A percentile compares a stretch with the other conserved stretches of the same genome.
Evolutionary conservation across 2,113 vertebrate species (phyloP).

Genomic region (Oryctolagus cuniculus): mOryCun1.1 NC_091439.1:132195001-132195500

Average conservation of each 20-base stretch:
- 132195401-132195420: neutral
- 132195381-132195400: conserved; percentile 11
- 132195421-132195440: neutral
- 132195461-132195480: neutral
- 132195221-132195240: neutral
- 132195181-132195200: neutral
- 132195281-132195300: neutral
- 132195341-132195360: conserved; percentile 41
- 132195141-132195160: conserved; percentile 28
- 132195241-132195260: neutral
- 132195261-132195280: neutral
- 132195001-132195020: neutral
- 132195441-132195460: neutral
- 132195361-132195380: neutral
- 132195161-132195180: neutral
- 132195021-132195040: neutral
- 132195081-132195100: neutral
- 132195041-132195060: neutral
- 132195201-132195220: neutral
- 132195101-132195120: conserved; percentile 25
- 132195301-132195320: neutral
- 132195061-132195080: neutral
- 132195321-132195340: neutral
- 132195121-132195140: conserved; percentile 43
- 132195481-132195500: neutral